phyloP scores from a whole-genome alignment of 2,888 invertebrate genomes.

The Campaea margaritaria region DNA sequence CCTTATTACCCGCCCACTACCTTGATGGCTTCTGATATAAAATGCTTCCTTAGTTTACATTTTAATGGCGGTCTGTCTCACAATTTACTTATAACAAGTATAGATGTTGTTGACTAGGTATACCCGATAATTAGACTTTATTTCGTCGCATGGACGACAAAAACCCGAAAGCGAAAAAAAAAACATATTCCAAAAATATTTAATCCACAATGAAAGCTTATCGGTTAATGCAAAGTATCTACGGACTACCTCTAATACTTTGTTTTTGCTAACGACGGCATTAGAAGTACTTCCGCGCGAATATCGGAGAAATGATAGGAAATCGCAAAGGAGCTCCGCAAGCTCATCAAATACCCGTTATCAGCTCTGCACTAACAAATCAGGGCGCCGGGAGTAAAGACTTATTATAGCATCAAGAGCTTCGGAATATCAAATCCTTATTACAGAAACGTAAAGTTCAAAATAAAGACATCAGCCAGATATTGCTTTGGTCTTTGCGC shows the following conservation, averaged over 20 bases:
- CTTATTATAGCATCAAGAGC: constrained; percentile 41
- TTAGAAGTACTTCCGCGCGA: constrained; percentile 23
- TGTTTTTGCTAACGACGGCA: constrained; percentile 3
- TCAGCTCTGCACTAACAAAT: constrained; percentile 59
- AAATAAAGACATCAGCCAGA: constrained; percentile 41
- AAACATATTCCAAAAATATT: too few species aligned
- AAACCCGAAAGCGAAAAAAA: too few species aligned
- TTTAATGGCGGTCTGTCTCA: not conserved
- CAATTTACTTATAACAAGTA: too few species aligned
- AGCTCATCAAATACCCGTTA: constrained; percentile 72
- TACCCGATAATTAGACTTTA: too few species aligned
- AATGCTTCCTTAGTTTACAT: constrained; percentile 15
- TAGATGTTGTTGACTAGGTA: too few species aligned
- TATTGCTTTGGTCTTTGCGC: constrained; percentile 42
- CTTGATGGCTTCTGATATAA: constrained; percentile 33
- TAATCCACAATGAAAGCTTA: too few species aligned
- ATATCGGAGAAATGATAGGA: constrained; percentile 49
- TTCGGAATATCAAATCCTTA: constrained; percentile 45
- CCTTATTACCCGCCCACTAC: constrained; percentile 28
- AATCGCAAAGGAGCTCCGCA: constrained; percentile 43
- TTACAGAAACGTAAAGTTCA: constrained; percentile 38
- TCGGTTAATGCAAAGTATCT: not conserved
- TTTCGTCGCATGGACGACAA: too few species aligned
- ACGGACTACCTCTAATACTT: not conserved
- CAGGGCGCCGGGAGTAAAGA: constrained; percentile 43